Evolutionary conservation across 2,888 invertebrate genomes (phyloP), one percentile per base, ranked within the genome.

Genomic region (Melolontha melolontha): DNA sequence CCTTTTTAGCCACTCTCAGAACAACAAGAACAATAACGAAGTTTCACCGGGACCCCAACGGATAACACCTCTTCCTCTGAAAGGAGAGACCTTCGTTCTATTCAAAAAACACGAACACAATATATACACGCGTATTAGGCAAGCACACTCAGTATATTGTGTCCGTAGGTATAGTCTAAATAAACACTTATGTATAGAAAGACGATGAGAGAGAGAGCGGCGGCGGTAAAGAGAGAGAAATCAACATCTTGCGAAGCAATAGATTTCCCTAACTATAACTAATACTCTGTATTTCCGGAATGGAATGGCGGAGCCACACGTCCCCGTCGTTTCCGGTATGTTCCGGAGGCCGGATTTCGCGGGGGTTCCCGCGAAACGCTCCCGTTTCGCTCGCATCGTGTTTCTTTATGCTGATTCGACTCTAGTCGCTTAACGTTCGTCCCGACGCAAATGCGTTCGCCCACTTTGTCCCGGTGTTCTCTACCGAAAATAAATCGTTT

Each of bases 241-340:
- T 64, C 57, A 72, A 70, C 73, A 75, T 76, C 75, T 76, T 76
- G 75, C 75, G 73, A 72, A 73, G 77, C 75, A 75, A 77, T 76
- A 77, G 76, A 78, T 77, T 77, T 77, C 75, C 75, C 76, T 79
- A 79, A 79, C 79, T 82, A 82, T 82, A 82, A 82, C 81, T 82
- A 82, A 82, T 82, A 82, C 81, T 75, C 80, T 79, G 80, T 79
- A 80, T 81, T 81, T 82, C 82, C 82, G 81, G 78, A 73, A 72
- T 78, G 80, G 79, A 82, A 82, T 81, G 82, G 81, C 78, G 79
- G 80, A 78, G 80, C 79, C 81, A 80, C 82, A 81, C 81, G 81
- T 82, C 81, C 79, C 79, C 74, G 77, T 76, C 79, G 80, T 80
- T 81, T 82, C 82, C 82, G 79, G 79, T 72, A 49, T 57, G 65